A percentile compares a stretch with the other conserved stretches of the same genome.
These are phyloP conservation scores for Pelobates cultripes DNA, from an alignment of 2,797 vertebrate genomes.

Conservation along the genomic window DNA sequence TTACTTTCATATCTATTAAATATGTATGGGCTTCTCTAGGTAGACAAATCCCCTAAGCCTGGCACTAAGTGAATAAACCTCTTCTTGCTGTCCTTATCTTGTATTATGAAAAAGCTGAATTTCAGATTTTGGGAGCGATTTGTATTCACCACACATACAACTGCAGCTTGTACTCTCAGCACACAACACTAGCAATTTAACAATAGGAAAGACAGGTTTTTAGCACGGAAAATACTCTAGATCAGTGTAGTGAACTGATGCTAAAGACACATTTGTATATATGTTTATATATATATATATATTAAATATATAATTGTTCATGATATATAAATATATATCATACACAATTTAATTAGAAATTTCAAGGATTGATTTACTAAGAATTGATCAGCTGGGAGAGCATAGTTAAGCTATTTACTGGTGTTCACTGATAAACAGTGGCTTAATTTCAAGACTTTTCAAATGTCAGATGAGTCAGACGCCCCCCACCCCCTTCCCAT, in stretches of 20 bases:
- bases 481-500: too few relatives aligned
- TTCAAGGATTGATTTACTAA: too few relatives aligned
- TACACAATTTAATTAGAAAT: too few relatives aligned
- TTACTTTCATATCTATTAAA: conserved; percentile 47
- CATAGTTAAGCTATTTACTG: too few relatives aligned
- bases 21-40: conserved; percentile 44
- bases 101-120: conserved; percentile 35
- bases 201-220: conserved; percentile 38
- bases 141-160: conserved; percentile 49
- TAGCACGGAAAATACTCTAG: conserved; percentile 14
- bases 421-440: too few relatives aligned
- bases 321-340: too few relatives aligned
- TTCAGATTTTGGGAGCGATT: conserved; percentile 40
- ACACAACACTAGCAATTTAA: conserved; percentile 41
- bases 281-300: neutral
- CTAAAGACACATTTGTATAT: conserved; percentile 1
- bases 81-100: conserved; percentile 36
- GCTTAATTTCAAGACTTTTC: too few relatives aligned
- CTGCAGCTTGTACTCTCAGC: conserved; percentile 42
- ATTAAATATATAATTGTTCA: too few relatives aligned
- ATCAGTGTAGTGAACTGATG: conserved; percentile 15
- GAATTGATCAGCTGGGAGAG: too few relatives aligned
- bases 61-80: conserved; percentile 42
- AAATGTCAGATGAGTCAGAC: too few relatives aligned
- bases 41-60: conserved; percentile 40